Conservation (phyloP, 2,113 vertebrate species). For the Cinclus mexicanus region DNA sequence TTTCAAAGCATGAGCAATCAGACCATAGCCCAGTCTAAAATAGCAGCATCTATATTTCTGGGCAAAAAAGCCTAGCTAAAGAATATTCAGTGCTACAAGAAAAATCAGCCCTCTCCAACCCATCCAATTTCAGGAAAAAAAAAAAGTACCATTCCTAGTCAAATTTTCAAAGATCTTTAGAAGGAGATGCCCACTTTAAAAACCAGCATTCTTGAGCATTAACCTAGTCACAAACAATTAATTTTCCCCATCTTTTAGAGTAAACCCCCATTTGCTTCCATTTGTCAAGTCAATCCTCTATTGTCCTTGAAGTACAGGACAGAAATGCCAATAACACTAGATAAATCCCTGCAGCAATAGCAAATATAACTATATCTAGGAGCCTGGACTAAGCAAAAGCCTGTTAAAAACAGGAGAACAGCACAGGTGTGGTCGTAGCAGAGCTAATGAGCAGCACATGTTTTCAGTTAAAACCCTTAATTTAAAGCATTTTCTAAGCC, state of each 20-base stretch:
- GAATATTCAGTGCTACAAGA: background rate
- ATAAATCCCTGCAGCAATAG: background rate
- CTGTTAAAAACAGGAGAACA: background rate
- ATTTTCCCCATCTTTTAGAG: background rate
- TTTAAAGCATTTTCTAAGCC: constrained; percentile 7
- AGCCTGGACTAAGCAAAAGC: background rate
- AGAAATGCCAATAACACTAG: background rate
- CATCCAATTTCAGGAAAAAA: background rate
- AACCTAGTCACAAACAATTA: background rate
- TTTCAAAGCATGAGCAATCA: background rate
- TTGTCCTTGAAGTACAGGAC: background rate
- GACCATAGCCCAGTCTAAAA: background rate
- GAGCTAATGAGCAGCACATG: constrained; percentile 29
- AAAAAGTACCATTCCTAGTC: fast-evolving
- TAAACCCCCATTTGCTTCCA: background rate
- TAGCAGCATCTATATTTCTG: background rate
- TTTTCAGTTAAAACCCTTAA: constrained; percentile 28
- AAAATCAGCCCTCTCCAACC: background rate
- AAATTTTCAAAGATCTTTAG: background rate
- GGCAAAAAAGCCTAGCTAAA: background rate
- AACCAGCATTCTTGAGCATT: background rate
- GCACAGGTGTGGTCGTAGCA: constrained; percentile 5
- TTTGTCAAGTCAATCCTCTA: background rate
- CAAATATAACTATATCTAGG: background rate
- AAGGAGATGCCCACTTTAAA: background rate